Conservation (phyloP, 2,797 vertebrate species). For the Rhynchonycteris naso region DNA sequence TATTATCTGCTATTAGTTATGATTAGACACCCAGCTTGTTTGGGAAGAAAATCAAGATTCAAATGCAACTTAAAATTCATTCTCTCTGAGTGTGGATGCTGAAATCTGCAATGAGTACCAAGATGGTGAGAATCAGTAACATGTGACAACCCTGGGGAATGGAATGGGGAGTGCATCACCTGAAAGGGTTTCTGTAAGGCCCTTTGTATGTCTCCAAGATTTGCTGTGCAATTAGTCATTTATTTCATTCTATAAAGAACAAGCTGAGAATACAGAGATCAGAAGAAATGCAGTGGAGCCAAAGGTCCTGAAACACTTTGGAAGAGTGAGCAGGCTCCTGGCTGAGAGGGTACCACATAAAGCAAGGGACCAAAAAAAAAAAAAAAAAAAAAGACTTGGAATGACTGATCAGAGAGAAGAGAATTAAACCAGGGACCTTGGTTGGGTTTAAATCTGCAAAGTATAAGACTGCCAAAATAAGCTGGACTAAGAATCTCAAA, state of each 20-base stretch:
- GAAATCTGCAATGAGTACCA: neutral
- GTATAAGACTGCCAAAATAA: conserved; percentile 46
- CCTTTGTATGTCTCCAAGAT: neutral
- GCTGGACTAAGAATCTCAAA: conserved; percentile 34
- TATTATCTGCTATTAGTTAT: neutral
- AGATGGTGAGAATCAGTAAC: neutral
- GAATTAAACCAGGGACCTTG: conserved; percentile 16
- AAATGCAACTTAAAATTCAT: neutral
- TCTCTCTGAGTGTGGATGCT: neutral
- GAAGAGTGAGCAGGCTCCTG: neutral
- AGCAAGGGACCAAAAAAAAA: conserved; percentile 8
- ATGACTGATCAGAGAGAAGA: conserved; percentile 25
- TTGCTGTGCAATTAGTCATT: neutral
- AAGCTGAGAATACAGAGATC: neutral
- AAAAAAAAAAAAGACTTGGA: conserved; percentile 42
- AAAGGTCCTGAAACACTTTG: neutral
- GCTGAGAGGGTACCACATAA: neutral
- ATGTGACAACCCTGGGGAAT: neutral
- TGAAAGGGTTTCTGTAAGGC: neutral
- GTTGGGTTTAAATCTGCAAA: neutral
- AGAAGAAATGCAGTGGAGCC: neutral
- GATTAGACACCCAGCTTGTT: neutral
- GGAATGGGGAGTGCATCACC: neutral
- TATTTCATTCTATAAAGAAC: neutral
- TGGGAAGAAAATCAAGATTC: neutral